Evolutionary conservation across 1,140 invertebrate species (phyloP), one percentile per base, ranked within the genome.

Genomic region (Stegodyphus mimosarum): DNA sequence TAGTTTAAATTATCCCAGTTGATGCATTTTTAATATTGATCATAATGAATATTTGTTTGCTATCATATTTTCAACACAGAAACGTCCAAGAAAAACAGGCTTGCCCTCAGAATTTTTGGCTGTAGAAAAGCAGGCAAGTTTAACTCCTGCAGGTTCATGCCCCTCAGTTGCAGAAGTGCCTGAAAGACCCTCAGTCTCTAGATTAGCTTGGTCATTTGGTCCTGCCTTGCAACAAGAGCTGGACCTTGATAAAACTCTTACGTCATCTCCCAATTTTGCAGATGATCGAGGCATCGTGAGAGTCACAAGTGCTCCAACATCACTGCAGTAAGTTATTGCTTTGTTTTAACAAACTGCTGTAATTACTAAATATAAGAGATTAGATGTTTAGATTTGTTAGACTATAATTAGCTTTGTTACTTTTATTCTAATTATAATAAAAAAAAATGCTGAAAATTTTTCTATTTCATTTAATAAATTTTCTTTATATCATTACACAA

Each of bases 301-400:
- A 80, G 87, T 88, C 11, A 87, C 87, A 33, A 88, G 87, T 88
- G 88, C 87, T 53, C 87, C 88, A 11, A 81, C 66, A 18, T 80
- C 83, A 55, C 60, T 80, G n/a, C 69, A 84, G 76, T 87, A 86
- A 33, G 33, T 33, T 33, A 33, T 33, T 3, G 3, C 33, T 33
- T 33, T 33, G 33, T 33, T 33, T 33, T 33, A 33, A 33, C 33
- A 33, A 33, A 33, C 33, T 33, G 33, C 33, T 33, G 33, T 33
- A 33, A 33, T 33, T 33, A 33, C 33, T 33, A 33, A 33, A 33
- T 33, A 33, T 33, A 33, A 1, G 3, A 33, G 33, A 33, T 33
- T 33, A 1, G 33, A 33, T 33, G 1, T 33, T 33, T 33, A 33
- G 1, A 33, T 33, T n/a, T n/a, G n/a, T n/a, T n/a, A n/a, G n/a